These are phyloP conservation scores for Hyperoplus lanceolatus DNA, from an alignment of 2,797 vertebrate genomes.

Conservation along the genomic window DNA sequence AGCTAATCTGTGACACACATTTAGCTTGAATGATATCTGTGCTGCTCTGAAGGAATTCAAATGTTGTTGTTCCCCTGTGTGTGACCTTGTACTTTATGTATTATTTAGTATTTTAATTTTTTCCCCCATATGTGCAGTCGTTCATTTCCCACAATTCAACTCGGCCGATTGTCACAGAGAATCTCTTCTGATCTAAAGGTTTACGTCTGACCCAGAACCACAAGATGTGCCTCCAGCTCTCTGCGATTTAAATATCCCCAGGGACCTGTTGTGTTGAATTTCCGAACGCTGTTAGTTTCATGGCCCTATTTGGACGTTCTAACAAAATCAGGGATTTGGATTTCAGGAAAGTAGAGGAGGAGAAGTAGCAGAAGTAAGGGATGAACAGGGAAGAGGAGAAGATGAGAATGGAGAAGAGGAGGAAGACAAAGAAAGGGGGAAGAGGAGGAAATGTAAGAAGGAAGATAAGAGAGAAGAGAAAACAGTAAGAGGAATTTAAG, in stretches of 20 bases:
- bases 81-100: slow-evolving; percentile 5
- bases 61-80: neutral
- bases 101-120: slow-evolving; percentile 5
- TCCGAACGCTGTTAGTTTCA: neutral
- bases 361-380: too few relatives aligned
- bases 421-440: too few relatives aligned
- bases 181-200: neutral
- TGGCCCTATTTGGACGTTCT: neutral
- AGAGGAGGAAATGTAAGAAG: neutral
- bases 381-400: neutral
- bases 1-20: slow-evolving; percentile 38
- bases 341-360: neutral
- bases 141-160: neutral
- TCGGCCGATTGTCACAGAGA: neutral
- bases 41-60: slow-evolving; percentile 18
- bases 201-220: neutral
- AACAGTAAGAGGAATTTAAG: neutral
- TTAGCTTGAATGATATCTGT: slow-evolving; percentile 1
- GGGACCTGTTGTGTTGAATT: neutral
- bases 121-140: neutral
- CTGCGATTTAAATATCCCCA: neutral
- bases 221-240: neutral
- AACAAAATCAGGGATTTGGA: neutral
- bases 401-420: neutral
- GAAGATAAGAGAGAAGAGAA: neutral